Evolutionary conservation across 2,113 vertebrate species (phyloP).

Genomic region (Brachirus orientalis): DNA sequence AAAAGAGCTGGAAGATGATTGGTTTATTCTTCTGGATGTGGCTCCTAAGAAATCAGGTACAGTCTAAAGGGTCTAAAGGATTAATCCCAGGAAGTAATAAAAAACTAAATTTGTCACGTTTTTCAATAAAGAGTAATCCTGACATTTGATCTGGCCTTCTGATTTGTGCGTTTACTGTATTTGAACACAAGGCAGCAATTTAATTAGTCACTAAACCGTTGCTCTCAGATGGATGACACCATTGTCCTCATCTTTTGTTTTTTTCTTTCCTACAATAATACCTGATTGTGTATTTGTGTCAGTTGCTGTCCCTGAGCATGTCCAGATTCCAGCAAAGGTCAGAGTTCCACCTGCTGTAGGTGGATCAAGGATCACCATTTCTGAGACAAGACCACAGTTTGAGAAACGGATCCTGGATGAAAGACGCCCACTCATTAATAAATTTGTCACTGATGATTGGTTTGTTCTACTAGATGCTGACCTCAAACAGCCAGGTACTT

Average conservation of each 20-base stretch:
- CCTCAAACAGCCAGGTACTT: constrained; percentile 64
- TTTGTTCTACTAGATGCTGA: constrained; percentile 73
- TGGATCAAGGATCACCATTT: constrained; percentile 26
- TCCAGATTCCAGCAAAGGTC: constrained; percentile 37
- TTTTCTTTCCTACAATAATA: constrained; percentile 25
- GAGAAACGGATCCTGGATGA: constrained; percentile 64
- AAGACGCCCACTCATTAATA: constrained; percentile 37
- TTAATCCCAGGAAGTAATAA: not conserved
- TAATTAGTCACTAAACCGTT: not conserved
- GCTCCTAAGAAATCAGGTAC: constrained; percentile 10
- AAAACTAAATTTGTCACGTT: not conserved
- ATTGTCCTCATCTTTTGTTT: not conserved
- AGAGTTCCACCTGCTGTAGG: constrained; percentile 19
- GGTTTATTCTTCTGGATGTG: constrained; percentile 3
- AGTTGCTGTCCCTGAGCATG: constrained; percentile 33
- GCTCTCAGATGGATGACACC: not conserved
- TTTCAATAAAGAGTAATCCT: too few species aligned
- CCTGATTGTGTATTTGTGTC: constrained; percentile 41
- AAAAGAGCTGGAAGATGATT: not conserved
- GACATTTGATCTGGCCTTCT: too few species aligned
- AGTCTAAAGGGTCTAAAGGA: not conserved
- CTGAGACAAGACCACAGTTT: constrained; percentile 54
- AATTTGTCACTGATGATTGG: constrained; percentile 70
- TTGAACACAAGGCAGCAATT: not conserved
- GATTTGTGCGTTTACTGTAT: not conserved